Evolutionary conservation across 2,888 invertebrate species (phyloP), one percentile per base, ranked within the genome.

Genomic region (Sarcophaga caerulescens): DNA sequence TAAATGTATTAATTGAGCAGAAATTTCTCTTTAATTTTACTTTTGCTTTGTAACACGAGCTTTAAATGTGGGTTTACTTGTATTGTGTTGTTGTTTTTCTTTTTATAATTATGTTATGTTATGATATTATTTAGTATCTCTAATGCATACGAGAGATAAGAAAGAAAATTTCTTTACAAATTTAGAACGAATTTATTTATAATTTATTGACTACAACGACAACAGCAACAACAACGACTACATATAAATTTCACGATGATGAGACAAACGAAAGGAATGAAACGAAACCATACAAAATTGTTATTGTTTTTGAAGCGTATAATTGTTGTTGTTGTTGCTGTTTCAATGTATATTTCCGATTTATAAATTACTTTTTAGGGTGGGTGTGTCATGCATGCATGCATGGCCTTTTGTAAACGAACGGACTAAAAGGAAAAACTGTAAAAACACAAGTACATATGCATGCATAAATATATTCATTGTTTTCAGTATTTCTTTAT

Each of bases 31-130:
- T 44, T 0, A 73, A 11, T 65, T 45, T 4, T 19, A 60, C 70
- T 77, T 8, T 35, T 35, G 35, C 78, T 74, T 77, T 74, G 83
- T 83, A 83, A 85, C 75, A 77, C 83, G 83, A 85, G 80, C 83
- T 77, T 83, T 2, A 83, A 85, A 80, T 85, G 85, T 66, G 76
- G 83, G 85, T 52, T 75, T 62, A 65, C 52, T 71, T 57, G 19
- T 44, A 47, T 44, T 10, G 25, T 71, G 21, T 52, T 60, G 35
- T 47, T 23, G 25, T 65, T 10, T 10, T 35, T 35, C 10, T 35
- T 8, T 10, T 1, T 35, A 35, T 35, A 35, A 35, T 35, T 35
- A 35, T 35, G 2, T 35, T 35, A 35, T 35, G 35, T 35, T 35
- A 35, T 35, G 35, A 35, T 35, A 10, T 35, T 35, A 35, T 35